A percentile compares a stretch with the other conserved stretches of the same genome.
Conservation (phyloP, 1,140 invertebrate species). For the Probaryconus sp. region DNA sequence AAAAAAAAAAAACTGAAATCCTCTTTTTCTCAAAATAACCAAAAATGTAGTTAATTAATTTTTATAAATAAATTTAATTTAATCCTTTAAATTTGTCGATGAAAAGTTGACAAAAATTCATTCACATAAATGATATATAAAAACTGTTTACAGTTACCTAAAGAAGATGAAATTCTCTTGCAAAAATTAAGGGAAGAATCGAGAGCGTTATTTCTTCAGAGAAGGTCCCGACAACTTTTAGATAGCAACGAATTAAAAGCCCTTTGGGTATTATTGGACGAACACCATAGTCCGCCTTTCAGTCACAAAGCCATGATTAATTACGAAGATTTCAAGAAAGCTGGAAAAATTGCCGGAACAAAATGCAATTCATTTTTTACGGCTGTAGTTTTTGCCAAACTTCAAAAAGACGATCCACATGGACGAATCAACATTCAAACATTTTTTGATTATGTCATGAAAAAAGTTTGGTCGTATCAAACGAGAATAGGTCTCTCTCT, state of each 20-base stretch:
- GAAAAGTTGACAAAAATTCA: too few relatives aligned
- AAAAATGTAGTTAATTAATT: too few relatives aligned
- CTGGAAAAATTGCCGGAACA: constrained; percentile 82
- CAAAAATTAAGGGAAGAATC: constrained; percentile 93
- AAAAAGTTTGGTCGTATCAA: constrained; percentile 95
- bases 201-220: constrained; percentile 89
- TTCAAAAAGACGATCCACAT: constrained; percentile 89
- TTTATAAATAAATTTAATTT: too few relatives aligned
- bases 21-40: too few relatives aligned
- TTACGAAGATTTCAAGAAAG: constrained; percentile 90
- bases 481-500: constrained; percentile 94
- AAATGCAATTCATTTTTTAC: constrained; percentile 87
- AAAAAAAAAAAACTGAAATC: too few relatives aligned
- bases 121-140: background rate
- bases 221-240: constrained; percentile 88
- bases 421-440: constrained; percentile 89
- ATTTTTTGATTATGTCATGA: constrained; percentile 97
- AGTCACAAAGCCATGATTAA: constrained; percentile 90
- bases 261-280: constrained; percentile 89
- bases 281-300: constrained; percentile 85
- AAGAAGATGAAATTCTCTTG: constrained; percentile 85
- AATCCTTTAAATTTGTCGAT: too few relatives aligned
- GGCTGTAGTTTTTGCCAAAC: constrained; percentile 90
- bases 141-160: constrained; percentile 80
- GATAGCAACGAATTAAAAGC: constrained; percentile 93